These are phyloP conservation scores for Plusia festucae DNA, from an alignment of 2,888 invertebrate genomes.

Conservation along the genomic window DNA sequence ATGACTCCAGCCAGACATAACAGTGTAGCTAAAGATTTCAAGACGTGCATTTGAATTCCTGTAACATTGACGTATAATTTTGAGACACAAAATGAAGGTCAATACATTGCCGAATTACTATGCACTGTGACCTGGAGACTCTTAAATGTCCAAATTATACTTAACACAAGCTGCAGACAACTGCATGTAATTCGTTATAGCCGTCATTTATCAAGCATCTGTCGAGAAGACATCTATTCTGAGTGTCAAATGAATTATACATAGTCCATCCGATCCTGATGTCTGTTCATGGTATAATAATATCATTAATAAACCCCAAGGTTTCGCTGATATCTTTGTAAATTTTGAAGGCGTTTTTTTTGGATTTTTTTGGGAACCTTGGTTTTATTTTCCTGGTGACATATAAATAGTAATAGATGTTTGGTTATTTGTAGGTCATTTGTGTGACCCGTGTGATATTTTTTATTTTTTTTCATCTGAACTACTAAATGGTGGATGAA, in stretches of 20 bases:
- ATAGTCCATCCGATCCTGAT: conserved; percentile 65
- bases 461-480: neutral
- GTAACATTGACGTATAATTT: neutral
- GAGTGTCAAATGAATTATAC: conserved; percentile 76
- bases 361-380: conserved; percentile 40
- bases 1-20: neutral
- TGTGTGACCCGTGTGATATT: neutral
- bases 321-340: conserved; percentile 45
- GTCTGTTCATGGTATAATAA: conserved; percentile 74
- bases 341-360: conserved; percentile 27
- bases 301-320: conserved; percentile 78
- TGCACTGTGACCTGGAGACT: conserved; percentile 75
- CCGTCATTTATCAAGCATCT: conserved; percentile 72
- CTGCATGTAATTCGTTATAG: conserved; percentile 74
- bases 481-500: too few species aligned
- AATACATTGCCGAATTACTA: conserved; percentile 47
- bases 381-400: conserved; percentile 48
- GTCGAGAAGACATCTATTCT: conserved; percentile 68
- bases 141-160: conserved; percentile 81
- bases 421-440: conserved; percentile 26
- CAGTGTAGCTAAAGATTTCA: neutral
- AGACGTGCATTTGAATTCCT: neutral
- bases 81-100: conserved; percentile 3
- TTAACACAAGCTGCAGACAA: conserved; percentile 75
- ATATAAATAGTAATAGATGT: conserved; percentile 45